A percentile compares a stretch with the other conserved stretches of the same genome.
Conservation (phyloP, 2,797 vertebrate genomes). For the Pelodytes ibericus region DNA sequence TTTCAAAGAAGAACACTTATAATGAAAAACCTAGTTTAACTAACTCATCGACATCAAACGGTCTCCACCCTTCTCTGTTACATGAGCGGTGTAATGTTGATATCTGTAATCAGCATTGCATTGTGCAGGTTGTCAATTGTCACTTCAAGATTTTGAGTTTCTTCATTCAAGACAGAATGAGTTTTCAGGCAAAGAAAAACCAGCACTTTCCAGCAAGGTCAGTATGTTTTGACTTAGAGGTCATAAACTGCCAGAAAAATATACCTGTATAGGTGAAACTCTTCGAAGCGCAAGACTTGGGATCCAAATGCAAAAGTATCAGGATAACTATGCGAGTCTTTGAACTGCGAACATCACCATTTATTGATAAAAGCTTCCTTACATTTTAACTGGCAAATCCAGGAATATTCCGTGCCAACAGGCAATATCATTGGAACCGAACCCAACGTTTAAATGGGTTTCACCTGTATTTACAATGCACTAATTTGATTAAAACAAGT, state of each 20-base stretch:
- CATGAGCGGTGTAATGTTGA: slow-evolving; percentile 20
- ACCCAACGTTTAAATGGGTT: too few relatives aligned
- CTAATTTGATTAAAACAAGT: too few relatives aligned
- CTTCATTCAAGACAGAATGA: background rate
- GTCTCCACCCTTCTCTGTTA: slow-evolving; percentile 30
- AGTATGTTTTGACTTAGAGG: background rate
- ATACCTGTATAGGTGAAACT: too few relatives aligned
- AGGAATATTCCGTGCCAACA: too few relatives aligned
- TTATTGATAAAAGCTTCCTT: too few relatives aligned
- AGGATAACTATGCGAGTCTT: too few relatives aligned
- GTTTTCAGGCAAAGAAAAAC: background rate
- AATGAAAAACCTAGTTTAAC: background rate
- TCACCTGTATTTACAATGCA: too few relatives aligned
- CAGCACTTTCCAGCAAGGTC: background rate
- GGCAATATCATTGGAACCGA: too few relatives aligned
- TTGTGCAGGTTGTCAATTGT: background rate
- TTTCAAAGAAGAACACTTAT: background rate
- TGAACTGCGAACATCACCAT: too few relatives aligned
- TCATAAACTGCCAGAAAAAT: slow-evolving; percentile 6
- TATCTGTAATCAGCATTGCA: slow-evolving; percentile 24
- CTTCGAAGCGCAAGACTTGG: too few relatives aligned
- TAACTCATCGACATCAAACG: slow-evolving; percentile 38
- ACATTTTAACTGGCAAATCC: too few relatives aligned
- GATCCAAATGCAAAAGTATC: too few relatives aligned
- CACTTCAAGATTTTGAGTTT: background rate